These are phyloP conservation scores for Clinocottus analis DNA, from an alignment of 2,113 vertebrate genomes.

Conservation along the genomic window DNA sequence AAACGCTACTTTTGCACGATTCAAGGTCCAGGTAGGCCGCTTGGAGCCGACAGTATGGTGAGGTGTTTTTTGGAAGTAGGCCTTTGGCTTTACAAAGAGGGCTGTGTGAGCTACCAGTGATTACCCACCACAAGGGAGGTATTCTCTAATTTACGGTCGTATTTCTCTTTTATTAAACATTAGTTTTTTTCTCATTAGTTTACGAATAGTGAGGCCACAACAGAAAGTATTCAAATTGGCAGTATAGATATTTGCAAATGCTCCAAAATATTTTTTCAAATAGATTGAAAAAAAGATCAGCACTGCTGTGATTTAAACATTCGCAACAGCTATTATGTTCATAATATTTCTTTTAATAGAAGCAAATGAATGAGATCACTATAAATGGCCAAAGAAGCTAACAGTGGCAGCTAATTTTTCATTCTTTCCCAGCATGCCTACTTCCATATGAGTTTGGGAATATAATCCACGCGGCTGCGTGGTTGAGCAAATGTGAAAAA, in stretches of 20 bases:
- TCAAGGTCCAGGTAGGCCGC: slow-evolving; percentile 61
- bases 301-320: not conserved
- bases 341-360: slow-evolving; percentile 21
- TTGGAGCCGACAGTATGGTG: slow-evolving; percentile 34
- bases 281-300: not conserved
- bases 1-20: slow-evolving; percentile 64
- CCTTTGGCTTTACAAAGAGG: slow-evolving; percentile 51
- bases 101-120: slow-evolving; percentile 60
- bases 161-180: slow-evolving; percentile 53
- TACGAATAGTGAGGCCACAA: not conserved
- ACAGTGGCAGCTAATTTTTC: slow-evolving; percentile 55
- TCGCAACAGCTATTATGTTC: slow-evolving; percentile 5
- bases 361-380: slow-evolving; percentile 21
- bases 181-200: slow-evolving; percentile 18
- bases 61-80: slow-evolving; percentile 62
- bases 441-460: slow-evolving; percentile 50
- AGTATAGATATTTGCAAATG: slow-evolving; percentile 13
- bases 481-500: slow-evolving; percentile 42
- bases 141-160: slow-evolving; percentile 46
- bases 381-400: slow-evolving; percentile 21
- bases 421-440: slow-evolving; percentile 21
- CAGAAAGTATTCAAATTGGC: slow-evolving; percentile 14
- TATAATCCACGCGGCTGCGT: slow-evolving; percentile 39
- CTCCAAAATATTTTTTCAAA: slow-evolving; percentile 22
- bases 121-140: slow-evolving; percentile 62